Percentiles rank a stretch among this genome's conserved stretches.
Evolutionary conservation across 1,140 invertebrate genomes (phyloP).

Genomic region (Leptinotarsa defecta): DNA sequence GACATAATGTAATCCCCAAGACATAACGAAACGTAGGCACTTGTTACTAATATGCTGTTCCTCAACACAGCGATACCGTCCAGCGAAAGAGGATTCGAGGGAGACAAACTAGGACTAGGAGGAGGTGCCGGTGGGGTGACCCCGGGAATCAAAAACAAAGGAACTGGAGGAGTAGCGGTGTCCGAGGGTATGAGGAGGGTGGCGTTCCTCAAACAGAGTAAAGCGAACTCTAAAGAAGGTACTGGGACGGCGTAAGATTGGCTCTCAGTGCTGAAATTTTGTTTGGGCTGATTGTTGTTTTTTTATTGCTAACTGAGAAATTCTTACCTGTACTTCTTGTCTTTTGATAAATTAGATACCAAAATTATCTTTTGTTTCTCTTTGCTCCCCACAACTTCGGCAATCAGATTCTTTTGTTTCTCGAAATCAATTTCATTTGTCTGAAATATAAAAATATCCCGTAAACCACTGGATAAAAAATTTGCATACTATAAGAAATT

Average conservation of each 20-base stretch:
- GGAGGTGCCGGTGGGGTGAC: conserved; percentile 49
- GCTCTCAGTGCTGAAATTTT: conserved; percentile 59
- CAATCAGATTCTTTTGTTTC: conserved; percentile 67
- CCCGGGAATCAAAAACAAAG: conserved; percentile 51
- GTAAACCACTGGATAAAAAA: not conserved
- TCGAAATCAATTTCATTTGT: conserved; percentile 71
- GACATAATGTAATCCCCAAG: conserved; percentile 84
- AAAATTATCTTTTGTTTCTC: conserved; percentile 71
- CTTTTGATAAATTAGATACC: conserved; percentile 62
- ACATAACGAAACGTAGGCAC: conserved; percentile 83
- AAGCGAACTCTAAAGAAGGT: conserved; percentile 87
- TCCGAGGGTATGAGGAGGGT: conserved; percentile 64
- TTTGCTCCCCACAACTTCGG: conserved; percentile 66
- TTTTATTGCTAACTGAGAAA: too few relatives aligned
- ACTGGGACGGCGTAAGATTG: conserved; percentile 82
- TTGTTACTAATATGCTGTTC: conserved; percentile 76
- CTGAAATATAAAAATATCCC: conserved; percentile 56
- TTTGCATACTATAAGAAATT: not conserved
- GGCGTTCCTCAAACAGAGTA: conserved; percentile 86
- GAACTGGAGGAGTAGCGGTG: conserved; percentile 44
- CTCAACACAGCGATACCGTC: conserved; percentile 59
- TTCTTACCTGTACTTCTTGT: conserved; percentile 60
- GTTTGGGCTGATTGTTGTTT: not conserved
- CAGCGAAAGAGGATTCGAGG: conserved; percentile 55
- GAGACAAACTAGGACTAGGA: conserved; percentile 48